These are phyloP conservation scores for Xestobium rufovillosum DNA, from an alignment of 2,888 invertebrate species.

Conservation along the genomic window DNA sequence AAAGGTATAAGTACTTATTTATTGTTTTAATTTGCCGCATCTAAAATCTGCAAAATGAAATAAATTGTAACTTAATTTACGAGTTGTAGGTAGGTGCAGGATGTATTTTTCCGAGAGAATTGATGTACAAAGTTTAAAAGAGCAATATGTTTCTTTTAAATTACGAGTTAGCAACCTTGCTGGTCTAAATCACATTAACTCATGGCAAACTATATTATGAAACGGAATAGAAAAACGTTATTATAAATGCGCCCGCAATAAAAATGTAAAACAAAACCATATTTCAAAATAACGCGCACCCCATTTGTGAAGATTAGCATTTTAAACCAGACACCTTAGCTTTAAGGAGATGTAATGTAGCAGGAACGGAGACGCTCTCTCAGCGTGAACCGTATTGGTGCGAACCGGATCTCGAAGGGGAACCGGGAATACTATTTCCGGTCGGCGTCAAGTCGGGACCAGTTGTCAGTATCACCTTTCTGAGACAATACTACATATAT, in stretches of 20 bases:
- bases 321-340: constrained; percentile 46
- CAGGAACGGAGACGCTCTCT: constrained; percentile 28
- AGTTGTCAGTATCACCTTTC: constrained; percentile 42
- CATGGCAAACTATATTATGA: no score
- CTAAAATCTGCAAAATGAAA: no score
- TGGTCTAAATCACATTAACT: no score
- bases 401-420: constrained; percentile 31
- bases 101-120: no score
- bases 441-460: constrained; percentile 37
- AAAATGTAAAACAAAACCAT: constrained; percentile 47
- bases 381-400: constrained; percentile 27
- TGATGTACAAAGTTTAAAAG: no score
- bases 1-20: no score
- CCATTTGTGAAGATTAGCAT: constrained; percentile 47
- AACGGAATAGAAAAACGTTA: constrained; percentile 47
- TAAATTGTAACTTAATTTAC: no score
- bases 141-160: no score
- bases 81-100: no score
- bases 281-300: constrained; percentile 46
- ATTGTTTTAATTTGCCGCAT: no score
- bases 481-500: constrained; percentile 41
- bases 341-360: constrained; percentile 42
- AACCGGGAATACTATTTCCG: constrained; percentile 31
- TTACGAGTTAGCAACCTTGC: no score
- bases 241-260: constrained; percentile 45